These are phyloP conservation scores for Apostichopus leukothele DNA, from an alignment of 53 echinoderm and acorn worm genomes.

Conservation along the genomic window DNA sequence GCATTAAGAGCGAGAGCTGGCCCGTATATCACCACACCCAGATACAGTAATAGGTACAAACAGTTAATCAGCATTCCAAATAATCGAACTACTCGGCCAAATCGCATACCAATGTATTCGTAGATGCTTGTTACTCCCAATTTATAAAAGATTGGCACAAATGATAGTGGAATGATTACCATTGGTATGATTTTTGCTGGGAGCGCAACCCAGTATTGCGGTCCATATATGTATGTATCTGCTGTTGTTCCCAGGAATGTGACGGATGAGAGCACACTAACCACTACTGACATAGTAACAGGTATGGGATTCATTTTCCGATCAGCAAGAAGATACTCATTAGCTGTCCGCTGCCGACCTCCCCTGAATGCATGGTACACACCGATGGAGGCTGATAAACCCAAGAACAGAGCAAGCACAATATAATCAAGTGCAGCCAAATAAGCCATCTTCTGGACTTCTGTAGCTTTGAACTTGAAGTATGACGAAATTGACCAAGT, in stretches of 20 bases:
- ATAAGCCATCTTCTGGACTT: background rate
- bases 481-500: too few species aligned
- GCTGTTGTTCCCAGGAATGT: constrained; percentile 43
- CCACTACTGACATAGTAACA: constrained; percentile 40
- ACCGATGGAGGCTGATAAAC: constrained; percentile 21
- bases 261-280: constrained; percentile 34
- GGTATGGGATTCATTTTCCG: constrained; percentile 43
- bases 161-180: constrained; percentile 27
- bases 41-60: too few species aligned
- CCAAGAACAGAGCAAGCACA: background rate
- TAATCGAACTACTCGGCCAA: constrained; percentile 6
- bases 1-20: background rate
- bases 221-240: constrained; percentile 35
- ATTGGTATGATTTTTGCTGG: constrained; percentile 13
- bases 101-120: constrained; percentile 39
- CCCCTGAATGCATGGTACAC: constrained; percentile 39
- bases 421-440: constrained; percentile 21
- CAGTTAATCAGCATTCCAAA: background rate
- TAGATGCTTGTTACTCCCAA: constrained; percentile 37
- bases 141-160: constrained; percentile 45
- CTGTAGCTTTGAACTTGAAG: too few species aligned
- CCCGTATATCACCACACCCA: background rate
- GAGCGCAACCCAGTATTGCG: constrained; percentile 31
- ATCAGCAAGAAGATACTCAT: constrained; percentile 39
- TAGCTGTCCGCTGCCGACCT: constrained; percentile 42